Evolutionary conservation across 2,797 vertebrate species (phyloP).

Genomic region (Hylomyscus alleni): DNA sequence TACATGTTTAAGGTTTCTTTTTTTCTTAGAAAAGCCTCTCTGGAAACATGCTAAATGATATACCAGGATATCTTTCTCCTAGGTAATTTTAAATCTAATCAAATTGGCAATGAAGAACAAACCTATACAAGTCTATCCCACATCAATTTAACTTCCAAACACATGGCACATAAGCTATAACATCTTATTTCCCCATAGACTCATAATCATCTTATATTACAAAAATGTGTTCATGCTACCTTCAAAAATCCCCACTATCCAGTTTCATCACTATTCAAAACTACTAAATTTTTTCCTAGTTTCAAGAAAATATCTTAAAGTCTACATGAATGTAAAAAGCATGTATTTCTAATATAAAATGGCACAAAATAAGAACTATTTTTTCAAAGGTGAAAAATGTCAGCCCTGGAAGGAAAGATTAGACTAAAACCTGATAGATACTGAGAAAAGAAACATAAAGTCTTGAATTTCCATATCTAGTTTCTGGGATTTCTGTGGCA

Average conservation of each 20-base stretch:
- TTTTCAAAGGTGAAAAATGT: neutral
- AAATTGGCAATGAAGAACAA: neutral
- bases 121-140: neutral
- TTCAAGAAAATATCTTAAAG: neutral
- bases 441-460: neutral
- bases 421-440: neutral
- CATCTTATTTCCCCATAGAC: neutral
- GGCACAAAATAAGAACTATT: neutral
- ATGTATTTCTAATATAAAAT: neutral
- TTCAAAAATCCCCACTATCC: neutral
- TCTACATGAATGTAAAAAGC: neutral
- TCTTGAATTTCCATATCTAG: neutral
- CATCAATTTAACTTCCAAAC: neutral
- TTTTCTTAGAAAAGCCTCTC: neutral
- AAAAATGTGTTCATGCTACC: neutral
- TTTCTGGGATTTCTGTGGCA: neutral
- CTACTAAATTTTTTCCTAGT: neutral
- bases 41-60: neutral
- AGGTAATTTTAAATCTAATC: neutral
- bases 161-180: neutral
- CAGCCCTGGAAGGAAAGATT: neutral
- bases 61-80: neutral
- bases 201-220: neutral
- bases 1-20: neutral
- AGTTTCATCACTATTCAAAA: neutral